Evolutionary conservation across 53 echinoderm and acorn worm species (phyloP).

Genomic region (Echinometra lucunter): DNA sequence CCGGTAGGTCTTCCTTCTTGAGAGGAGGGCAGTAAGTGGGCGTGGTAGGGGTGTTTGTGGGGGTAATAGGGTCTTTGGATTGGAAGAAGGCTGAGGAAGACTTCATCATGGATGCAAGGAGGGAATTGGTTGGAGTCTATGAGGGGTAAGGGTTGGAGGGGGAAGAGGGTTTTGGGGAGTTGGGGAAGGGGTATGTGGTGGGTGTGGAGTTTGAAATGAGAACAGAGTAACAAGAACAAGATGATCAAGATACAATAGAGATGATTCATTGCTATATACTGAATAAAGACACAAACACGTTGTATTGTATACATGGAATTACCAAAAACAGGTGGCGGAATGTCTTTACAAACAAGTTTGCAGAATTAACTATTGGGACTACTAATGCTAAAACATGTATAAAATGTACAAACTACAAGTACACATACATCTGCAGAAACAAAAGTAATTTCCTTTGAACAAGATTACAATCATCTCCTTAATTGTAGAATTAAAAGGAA

Average conservation of each 20-base stretch:
- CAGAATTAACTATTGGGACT: not conserved
- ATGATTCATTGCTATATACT: not conserved
- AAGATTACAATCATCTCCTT: not conserved
- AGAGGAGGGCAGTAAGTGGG: not conserved
- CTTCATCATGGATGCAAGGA: not conserved
- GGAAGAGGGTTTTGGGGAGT: not conserved
- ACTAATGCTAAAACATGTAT: not conserved
- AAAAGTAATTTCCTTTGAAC: not conserved
- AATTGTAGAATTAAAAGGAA: not conserved
- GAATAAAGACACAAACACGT: not conserved
- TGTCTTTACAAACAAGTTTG: not conserved
- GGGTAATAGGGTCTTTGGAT: slow-evolving; percentile 12
- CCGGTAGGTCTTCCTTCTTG: slow-evolving; percentile 55
- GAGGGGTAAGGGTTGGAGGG: not conserved
- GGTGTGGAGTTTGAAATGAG: not conserved
- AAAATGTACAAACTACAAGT: not conserved
- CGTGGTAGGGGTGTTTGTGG: not conserved
- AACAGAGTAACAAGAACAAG: slow-evolving; percentile 30
- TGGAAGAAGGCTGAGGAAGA: slow-evolving; percentile 38
- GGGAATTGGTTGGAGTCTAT: slow-evolving; percentile 3
- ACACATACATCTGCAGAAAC: not conserved
- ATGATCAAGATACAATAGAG: not conserved
- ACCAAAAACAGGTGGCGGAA: not conserved
- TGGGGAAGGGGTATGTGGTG: not conserved
- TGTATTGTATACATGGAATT: not conserved